These are phyloP conservation scores for Suricata suricatta DNA, from an alignment of 2,113 vertebrate species.

Conservation along the genomic window DNA sequence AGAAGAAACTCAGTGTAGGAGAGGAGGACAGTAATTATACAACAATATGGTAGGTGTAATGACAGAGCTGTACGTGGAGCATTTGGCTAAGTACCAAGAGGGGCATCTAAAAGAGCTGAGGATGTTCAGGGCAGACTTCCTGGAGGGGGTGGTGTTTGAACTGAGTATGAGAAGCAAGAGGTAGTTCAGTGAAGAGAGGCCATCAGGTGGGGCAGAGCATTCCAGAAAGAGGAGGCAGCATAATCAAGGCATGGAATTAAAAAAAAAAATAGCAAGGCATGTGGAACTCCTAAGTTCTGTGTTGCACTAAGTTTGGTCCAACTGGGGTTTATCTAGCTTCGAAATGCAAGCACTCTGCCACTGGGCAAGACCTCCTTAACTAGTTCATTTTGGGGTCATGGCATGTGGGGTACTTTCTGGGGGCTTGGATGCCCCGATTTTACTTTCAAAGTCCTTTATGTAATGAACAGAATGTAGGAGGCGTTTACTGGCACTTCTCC, in stretches of 20 bases:
- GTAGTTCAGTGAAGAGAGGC: background rate
- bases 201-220: background rate
- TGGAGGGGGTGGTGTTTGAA: background rate
- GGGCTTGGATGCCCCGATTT: background rate
- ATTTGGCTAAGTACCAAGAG: background rate
- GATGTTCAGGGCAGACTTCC: background rate
- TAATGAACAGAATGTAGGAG: background rate
- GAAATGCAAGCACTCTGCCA: background rate
- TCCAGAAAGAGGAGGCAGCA: background rate
- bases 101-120: background rate
- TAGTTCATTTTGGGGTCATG: background rate
- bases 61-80: background rate
- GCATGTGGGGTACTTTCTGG: too few species aligned
- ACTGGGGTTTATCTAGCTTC: background rate
- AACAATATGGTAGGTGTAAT: background rate
- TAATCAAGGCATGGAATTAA: background rate
- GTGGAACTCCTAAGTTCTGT: background rate
- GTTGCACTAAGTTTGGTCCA: background rate
- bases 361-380: background rate
- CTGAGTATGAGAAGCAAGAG: background rate
- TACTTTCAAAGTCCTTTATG: background rate
- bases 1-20: background rate
- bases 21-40: background rate
- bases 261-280: background rate
- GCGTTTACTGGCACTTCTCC: background rate